phyloP scores from a whole-genome alignment of 2,888 invertebrate species.

The Ernsta delagoae region DNA sequence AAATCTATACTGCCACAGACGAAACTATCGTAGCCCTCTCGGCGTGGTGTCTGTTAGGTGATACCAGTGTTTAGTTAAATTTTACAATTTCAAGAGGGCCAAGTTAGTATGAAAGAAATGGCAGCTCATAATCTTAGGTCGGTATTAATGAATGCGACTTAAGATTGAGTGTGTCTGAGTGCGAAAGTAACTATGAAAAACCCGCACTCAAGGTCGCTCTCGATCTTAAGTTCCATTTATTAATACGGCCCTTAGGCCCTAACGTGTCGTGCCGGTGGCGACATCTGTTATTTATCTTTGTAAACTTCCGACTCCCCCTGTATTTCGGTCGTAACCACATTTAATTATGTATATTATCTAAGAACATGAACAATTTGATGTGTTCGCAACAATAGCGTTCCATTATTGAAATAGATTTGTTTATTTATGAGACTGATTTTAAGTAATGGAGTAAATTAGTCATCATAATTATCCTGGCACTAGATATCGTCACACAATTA shows the following conservation, averaged over 20 bases:
- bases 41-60: constrained; percentile 5
- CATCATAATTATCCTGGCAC: constrained; percentile 44
- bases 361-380: constrained; percentile 1
- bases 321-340: constrained; percentile 20
- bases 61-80: constrained; percentile 66
- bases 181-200: no score
- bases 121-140: constrained; percentile 42
- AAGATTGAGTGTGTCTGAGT: no score
- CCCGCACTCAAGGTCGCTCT: no score
- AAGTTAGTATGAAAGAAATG: constrained; percentile 47
- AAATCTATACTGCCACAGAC: constrained; percentile 20
- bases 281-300: constrained; percentile 11
- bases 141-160: no score
- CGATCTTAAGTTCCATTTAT: no score
- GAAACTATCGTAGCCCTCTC: constrained; percentile 15
- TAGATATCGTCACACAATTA: not conserved
- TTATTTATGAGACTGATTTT: constrained; percentile 83
- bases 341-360: not conserved
- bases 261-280: constrained; percentile 42
- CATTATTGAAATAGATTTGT: constrained; percentile 50
- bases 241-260: constrained; percentile 45
- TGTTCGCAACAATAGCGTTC: constrained; percentile 22
- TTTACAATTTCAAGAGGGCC: constrained; percentile 65
- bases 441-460: constrained; percentile 69
- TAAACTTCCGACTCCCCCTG: constrained; percentile 1